These are phyloP conservation scores for Microtus ochrogaster DNA, from an alignment of 2,113 vertebrate species.

Conservation along the genomic window DNA sequence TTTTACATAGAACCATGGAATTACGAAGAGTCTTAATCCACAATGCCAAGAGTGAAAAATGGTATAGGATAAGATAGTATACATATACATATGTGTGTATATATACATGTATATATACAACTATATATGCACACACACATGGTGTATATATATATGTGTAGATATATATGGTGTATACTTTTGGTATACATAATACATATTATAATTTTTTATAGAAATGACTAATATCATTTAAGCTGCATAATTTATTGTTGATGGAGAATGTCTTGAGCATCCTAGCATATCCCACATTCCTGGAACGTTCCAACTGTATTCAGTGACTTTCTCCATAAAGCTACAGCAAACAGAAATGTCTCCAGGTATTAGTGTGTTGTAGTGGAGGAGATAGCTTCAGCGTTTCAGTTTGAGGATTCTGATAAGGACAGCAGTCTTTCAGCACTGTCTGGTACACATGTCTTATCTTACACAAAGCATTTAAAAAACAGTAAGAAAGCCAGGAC, in stretches of 20 bases:
- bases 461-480: not conserved
- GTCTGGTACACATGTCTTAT: not conserved
- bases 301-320: not conserved
- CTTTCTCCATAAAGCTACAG: not conserved
- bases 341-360: not conserved
- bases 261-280: not conserved
- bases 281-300: not conserved
- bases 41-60: not conserved
- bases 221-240: not conserved
- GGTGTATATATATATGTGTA: too few species aligned
- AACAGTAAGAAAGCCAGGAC: not conserved
- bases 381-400: too few species aligned
- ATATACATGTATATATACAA: too few species aligned
- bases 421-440: not conserved
- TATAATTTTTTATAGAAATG: not conserved
- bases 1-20: not conserved
- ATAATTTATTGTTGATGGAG: not conserved
- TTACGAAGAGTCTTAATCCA: not conserved
- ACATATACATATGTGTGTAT: too few species aligned
- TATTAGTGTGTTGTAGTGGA: not conserved
- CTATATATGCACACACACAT: too few species aligned
- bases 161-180: not conserved
- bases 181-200: not conserved
- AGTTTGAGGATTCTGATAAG: not conserved
- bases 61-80: not conserved